phyloP scores from a whole-genome alignment of 2,888 invertebrate species.

The Ophion obscuratus region DNA sequence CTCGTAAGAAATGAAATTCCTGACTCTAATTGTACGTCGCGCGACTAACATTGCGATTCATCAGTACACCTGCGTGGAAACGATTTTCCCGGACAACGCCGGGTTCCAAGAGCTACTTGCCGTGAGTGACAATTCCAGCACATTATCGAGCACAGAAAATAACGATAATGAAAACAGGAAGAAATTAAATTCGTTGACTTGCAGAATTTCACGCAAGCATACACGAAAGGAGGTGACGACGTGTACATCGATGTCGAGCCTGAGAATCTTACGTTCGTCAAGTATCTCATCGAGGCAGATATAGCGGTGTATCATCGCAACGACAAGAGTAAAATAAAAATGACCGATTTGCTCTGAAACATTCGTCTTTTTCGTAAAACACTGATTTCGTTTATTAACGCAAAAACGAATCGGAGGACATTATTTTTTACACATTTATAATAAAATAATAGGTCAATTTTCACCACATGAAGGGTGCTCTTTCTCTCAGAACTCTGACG shows the following conservation, averaged over 20 bases:
- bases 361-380: slow-evolving; percentile 35
- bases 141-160: neutral
- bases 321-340: slow-evolving; percentile 76
- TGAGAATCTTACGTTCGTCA: slow-evolving; percentile 66
- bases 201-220: slow-evolving; percentile 74
- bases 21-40: neutral
- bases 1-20: neutral
- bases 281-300: slow-evolving; percentile 76
- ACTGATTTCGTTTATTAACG: neutral
- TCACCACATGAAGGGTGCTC: slow-evolving; percentile 96
- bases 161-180: neutral
- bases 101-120: slow-evolving; percentile 72
- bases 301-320: slow-evolving; percentile 76
- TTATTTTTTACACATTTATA: slow-evolving; percentile 6
- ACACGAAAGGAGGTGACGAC: slow-evolving; percentile 78
- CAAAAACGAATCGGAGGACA: neutral
- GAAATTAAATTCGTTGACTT: slow-evolving; percentile 40
- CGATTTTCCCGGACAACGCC: slow-evolving; percentile 74
- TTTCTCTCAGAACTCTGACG: slow-evolving; percentile 93
- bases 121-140: slow-evolving; percentile 69
- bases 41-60: slow-evolving; percentile 40
- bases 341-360: slow-evolving; percentile 73
- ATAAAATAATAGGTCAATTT: slow-evolving; percentile 26
- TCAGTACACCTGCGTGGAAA: slow-evolving; percentile 72
- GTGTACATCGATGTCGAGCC: slow-evolving; percentile 74